Percentiles rank a stretch among this genome's conserved stretches.
Conservation (phyloP, 2,113 vertebrate species). For the Cololabis saira region DNA sequence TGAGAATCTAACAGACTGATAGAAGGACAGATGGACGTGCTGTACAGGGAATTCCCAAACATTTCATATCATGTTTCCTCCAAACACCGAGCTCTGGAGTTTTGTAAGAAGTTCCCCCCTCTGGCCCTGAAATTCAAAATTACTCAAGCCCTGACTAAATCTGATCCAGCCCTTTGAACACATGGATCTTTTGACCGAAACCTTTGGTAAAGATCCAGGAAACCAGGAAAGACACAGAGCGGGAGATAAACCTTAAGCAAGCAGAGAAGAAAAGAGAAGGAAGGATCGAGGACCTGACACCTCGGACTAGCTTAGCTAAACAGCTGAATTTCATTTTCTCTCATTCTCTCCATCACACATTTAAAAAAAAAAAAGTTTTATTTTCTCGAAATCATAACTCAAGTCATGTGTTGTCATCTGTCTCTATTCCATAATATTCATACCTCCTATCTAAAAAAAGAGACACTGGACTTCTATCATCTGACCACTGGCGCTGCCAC, state of each 20-base stretch:
- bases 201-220: conserved; percentile 45
- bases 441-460: no score
- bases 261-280: conserved; percentile 8
- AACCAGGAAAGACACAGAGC: conserved; percentile 10
- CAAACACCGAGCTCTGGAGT: conserved; percentile 35
- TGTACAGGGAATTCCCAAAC: conserved; percentile 40
- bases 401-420: no score
- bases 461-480: no score
- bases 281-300: conserved; percentile 15
- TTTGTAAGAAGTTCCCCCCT: conserved; percentile 51
- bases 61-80: conserved; percentile 18
- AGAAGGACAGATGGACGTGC: conserved; percentile 7
- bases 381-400: no score
- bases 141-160: conserved; percentile 33
- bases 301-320: not conserved
- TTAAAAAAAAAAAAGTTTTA: no score
- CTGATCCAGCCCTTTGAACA: conserved; percentile 41
- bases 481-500: no score
- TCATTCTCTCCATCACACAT: no score
- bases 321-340: no score
- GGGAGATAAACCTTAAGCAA: conserved; percentile 20
- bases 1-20: conserved; percentile 7
- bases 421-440: no score
- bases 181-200: conserved; percentile 36
- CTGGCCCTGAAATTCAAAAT: conserved; percentile 20